These are phyloP conservation scores for Drosophila silvestris DNA, from an alignment of 2,888 invertebrate genomes.

Conservation along the genomic window DNA sequence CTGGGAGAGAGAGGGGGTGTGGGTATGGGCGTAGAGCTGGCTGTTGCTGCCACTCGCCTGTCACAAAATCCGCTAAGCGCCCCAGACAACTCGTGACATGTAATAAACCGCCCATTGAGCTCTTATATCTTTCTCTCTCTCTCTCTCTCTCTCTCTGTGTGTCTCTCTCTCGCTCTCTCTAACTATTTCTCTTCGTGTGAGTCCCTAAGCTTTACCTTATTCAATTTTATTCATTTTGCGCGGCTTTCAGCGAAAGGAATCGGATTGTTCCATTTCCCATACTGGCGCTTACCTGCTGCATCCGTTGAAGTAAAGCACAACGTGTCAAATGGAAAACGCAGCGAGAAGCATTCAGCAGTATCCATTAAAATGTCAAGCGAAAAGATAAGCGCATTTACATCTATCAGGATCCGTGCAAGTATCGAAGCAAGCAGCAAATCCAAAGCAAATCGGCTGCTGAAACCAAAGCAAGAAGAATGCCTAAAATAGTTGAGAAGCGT, in stretches of 20 bases:
- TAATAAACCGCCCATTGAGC: constrained; percentile 42
- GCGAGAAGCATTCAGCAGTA: neutral
- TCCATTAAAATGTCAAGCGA: neutral
- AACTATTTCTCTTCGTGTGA: neutral
- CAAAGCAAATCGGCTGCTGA: neutral
- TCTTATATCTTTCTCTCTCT: neutral
- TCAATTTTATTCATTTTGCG: constrained; percentile 22
- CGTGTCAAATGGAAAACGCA: neutral
- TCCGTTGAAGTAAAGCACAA: neutral
- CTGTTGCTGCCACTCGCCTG: constrained; percentile 56
- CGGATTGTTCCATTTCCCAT: constrained; percentile 2
- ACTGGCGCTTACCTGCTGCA: constrained; percentile 14
- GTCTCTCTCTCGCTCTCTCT: neutral
- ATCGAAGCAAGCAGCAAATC: neutral
- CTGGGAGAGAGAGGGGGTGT: neutral
- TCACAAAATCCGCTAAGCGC: constrained; percentile 66
- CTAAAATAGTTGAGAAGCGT: neutral
- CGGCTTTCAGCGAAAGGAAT: constrained; percentile 8
- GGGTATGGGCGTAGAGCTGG: neutral
- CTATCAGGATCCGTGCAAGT: neutral
- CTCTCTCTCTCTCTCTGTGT: neutral
- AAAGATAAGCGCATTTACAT: neutral
- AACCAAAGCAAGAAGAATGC: neutral
- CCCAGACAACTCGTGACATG: constrained; percentile 62
- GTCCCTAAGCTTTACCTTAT: constrained; percentile 10